These are phyloP conservation scores for Noctilio leporinus DNA, from an alignment of 2,113 vertebrate genomes.

Conservation along the genomic window DNA sequence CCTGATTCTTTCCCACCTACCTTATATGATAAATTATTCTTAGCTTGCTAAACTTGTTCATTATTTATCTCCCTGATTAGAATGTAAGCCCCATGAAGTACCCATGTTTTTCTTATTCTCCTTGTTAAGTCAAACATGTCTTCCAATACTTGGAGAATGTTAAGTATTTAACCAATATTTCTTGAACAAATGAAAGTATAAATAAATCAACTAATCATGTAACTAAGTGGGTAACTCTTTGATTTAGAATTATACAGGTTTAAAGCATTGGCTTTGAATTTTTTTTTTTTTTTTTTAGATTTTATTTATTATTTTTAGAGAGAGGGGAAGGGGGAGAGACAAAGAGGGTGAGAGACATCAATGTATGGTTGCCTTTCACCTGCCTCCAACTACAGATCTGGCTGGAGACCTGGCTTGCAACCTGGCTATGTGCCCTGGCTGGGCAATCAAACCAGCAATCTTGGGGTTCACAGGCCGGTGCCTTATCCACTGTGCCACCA, in stretches of 20 bases:
- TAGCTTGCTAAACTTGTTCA: not conserved
- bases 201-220: not conserved
- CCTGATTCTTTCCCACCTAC: not conserved
- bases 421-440: too few relatives aligned
- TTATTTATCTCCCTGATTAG: not conserved
- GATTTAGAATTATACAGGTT: not conserved
- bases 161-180: not conserved
- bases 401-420: too few relatives aligned
- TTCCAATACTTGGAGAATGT: not conserved
- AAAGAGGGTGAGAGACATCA: too few relatives aligned
- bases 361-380: too few relatives aligned
- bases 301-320: too few relatives aligned
- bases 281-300: too few relatives aligned
- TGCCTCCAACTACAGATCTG: too few relatives aligned
- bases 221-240: not conserved
- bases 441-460: too few relatives aligned
- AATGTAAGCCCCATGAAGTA: not conserved
- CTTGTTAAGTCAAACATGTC: not conserved
- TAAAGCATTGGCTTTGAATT: not conserved
- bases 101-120: not conserved
- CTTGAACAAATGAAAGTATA: not conserved
- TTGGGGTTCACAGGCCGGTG: too few relatives aligned
- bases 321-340: too few relatives aligned
- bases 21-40: not conserved
- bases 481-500: too few relatives aligned